Base-by-base conservation (phyloP, 2,797 vertebrate genomes). In the Taeniopygia guttata region DNA sequence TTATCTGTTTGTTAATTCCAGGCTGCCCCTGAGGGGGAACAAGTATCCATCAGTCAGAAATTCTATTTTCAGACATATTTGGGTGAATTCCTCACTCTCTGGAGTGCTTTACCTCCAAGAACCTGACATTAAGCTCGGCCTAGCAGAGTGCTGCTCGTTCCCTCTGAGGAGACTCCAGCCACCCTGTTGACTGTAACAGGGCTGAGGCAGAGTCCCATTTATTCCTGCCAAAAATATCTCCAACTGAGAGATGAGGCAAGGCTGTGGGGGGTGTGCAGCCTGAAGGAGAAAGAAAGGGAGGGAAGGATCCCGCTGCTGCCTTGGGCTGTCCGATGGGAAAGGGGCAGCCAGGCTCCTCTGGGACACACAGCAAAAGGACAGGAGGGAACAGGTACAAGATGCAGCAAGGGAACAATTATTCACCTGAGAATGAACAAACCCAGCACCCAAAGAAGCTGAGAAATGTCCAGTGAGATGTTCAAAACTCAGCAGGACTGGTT, bases 201-300 rank as follows among this genome's bases (percentile, higher is more conserved):
- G 69, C 58, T 89, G 93, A 42, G 69, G 73, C 76, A 38, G 67
- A 88, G 95, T 34, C 90, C 91, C 74, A 32, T 36, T 90, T 89
- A 77, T 74, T 59, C 29, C 89, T 94, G 87, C 91, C 84, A 82
- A 87, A 95, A 95, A 82, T 67, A 94, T 17, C 89, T 59, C 16
- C 0, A 81, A 29, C 51, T 0, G 48, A 89, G 92, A 96, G 92
- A 94, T 10, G 0, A 82, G 66, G 60, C 6, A 17, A 26, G 55
- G 73, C 73, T 54, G 87, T 0, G 0, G 46, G 79, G 86, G 74
- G 40, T 69, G 13, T 9, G 46, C 84, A 51, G 90, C n/a, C 49
- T 52, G 76, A 12, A 59, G 83, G 70, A 55, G n/a, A 26, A 45
- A 13, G 49, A 21, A 78, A 66, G 51, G 45, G 29, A 88, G 42